Conservation (phyloP, 2,888 invertebrate genomes). For the Troides helena region DNA sequence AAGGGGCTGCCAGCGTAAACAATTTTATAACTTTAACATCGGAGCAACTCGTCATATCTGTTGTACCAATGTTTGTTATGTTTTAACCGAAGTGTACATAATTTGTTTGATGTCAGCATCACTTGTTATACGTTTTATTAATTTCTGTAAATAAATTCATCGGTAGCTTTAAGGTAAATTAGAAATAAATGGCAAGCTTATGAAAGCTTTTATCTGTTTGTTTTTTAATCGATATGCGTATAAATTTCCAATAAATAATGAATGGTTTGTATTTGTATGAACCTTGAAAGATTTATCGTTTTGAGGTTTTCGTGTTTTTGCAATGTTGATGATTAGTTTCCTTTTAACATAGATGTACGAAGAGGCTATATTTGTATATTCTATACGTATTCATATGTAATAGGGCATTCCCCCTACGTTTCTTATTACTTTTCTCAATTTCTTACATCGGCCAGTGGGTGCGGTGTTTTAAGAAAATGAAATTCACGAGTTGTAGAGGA, state of each 20-base stretch:
- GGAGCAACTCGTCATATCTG: slow-evolving; percentile 23
- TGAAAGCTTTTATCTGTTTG: too few species aligned
- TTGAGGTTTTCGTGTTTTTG: too few species aligned
- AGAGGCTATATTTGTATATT: too few species aligned
- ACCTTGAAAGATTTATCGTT: neutral
- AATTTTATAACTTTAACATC: slow-evolving; percentile 31
- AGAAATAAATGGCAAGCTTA: too few species aligned
- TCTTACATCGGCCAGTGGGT: slow-evolving; percentile 40
- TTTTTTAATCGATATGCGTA: too few species aligned
- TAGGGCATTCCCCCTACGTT: neutral
- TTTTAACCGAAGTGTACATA: slow-evolving; percentile 16
- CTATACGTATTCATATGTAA: too few species aligned
- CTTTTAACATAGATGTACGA: too few species aligned
- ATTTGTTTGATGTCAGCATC: slow-evolving; percentile 15
- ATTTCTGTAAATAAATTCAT: too few species aligned
- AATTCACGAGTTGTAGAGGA: slow-evolving; percentile 65
- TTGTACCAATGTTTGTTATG: slow-evolving; percentile 13
- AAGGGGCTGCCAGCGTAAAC: slow-evolving; percentile 32
- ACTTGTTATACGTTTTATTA: neutral
- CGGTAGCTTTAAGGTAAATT: too few species aligned
- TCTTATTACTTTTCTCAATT: neutral
- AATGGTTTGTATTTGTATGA: neutral
- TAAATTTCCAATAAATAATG: too few species aligned
- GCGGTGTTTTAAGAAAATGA: slow-evolving; percentile 49
- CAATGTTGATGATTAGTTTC: too few species aligned